phyloP scores from a whole-genome alignment of 2,888 invertebrate species.

The Beris morrisii region DNA sequence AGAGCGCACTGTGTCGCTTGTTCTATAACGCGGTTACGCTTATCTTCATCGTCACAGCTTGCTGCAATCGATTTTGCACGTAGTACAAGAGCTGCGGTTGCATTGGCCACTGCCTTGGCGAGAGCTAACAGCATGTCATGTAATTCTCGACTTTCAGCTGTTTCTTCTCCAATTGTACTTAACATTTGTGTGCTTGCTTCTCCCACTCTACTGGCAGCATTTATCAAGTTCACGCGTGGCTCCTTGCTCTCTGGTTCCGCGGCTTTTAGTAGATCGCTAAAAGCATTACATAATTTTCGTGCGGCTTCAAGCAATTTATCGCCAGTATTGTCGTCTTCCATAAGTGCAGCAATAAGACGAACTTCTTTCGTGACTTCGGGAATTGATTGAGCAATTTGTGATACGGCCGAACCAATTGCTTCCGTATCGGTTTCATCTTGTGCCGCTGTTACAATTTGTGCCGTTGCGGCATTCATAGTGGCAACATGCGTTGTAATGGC shows the following conservation, averaged over 20 bases:
- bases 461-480: constrained; percentile 99
- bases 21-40: constrained; percentile 72
- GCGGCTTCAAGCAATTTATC: constrained; percentile 90
- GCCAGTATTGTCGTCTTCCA: constrained; percentile 84
- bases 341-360: constrained; percentile 84
- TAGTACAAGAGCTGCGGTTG: constrained; percentile 93
- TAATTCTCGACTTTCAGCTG: constrained; percentile 78
- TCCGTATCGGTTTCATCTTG: constrained; percentile 92
- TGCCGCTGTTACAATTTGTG: constrained; percentile 92
- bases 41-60: constrained; percentile 70
- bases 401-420: constrained; percentile 95
- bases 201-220: constrained; percentile 94
- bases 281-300: constrained; percentile 86
- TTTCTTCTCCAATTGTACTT: constrained; percentile 89
- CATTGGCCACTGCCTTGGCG: constrained; percentile 97
- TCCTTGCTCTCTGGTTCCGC: constrained; percentile 94
- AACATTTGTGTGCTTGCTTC: constrained; percentile 95
- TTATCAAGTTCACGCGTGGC: constrained; percentile 89
- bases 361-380: constrained; percentile 90
- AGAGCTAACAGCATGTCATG: constrained; percentile 89
- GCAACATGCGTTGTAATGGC: constrained; percentile 96
- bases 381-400: constrained; percentile 93
- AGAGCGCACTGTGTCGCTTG: constrained; percentile 96
- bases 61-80: constrained; percentile 96
- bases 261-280: constrained; percentile 90